Evolutionary conservation across 2,113 vertebrate species (phyloP), one percentile per base, ranked within the genome.

Genomic region (Gambusia affinis): DNA sequence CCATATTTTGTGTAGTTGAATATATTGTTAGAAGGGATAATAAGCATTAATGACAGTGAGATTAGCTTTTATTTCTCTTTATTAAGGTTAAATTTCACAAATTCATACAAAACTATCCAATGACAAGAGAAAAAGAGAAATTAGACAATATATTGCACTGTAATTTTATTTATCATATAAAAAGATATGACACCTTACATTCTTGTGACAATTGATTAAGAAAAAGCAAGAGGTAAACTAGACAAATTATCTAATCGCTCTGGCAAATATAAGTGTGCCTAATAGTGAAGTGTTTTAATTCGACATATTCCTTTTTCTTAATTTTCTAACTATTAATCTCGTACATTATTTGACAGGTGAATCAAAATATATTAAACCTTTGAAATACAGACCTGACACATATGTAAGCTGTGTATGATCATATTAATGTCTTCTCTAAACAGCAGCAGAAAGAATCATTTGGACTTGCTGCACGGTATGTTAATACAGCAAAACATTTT

Each of bases 401-500:
- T 47, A 19, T 11, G 35, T 61, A 28, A 39, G 29, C 37, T n/a
- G 27, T 27, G 39, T 51, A 47, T 15, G 19, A n/a, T 8, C 75
- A 37, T 17, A 37, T 37, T 28, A 31, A 51, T 35, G 42, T 63
- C 22, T 51, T 71, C 19, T 57, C 51, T n/a, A 57, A 57, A 57
- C 19, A 57, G 8, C 22, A 57, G 51, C 22, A 57, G 19, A 57
- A 47, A n/a, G 2, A 57, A 57, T 57, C 51, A 24, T 57, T 57
- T 47, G 44, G 44, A 47, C 44, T 28, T 60, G 30, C 73, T 67
- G 63, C 37, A 62, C 33, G 22, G 65, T 47, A 70, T 65, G 15
- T 47, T 64, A 63, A n/a, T 76, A 60, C 70, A 71, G 64, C 51
- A 47, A 70, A 83, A 77, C 3, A 35, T 61, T 39, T 68, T 66